Conservation (phyloP, 35 echinoderm and acorn worm species). For the Eucidaris tribuloides region DNA sequence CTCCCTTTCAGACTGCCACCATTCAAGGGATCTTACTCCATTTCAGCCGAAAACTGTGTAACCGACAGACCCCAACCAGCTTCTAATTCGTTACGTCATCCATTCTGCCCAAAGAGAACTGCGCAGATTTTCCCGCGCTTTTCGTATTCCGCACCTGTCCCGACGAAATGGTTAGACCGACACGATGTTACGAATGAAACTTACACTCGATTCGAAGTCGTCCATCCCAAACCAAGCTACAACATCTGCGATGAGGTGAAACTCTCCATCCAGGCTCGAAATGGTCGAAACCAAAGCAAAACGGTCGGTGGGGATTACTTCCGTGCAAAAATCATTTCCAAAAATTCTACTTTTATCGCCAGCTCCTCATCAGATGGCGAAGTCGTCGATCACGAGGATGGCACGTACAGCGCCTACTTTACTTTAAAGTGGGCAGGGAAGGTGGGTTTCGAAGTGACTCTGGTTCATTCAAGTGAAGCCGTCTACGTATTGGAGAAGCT, state of each 20-base stretch:
- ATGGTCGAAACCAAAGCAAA: not conserved
- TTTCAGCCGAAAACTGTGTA: too few relatives aligned
- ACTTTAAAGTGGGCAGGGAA: slow-evolving; percentile 29
- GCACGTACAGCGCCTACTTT: slow-evolving; percentile 46
- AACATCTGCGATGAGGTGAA: not conserved
- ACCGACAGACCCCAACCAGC: too few relatives aligned
- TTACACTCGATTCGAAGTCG: not conserved
- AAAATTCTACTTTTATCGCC: not conserved
- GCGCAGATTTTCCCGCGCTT: too few relatives aligned
- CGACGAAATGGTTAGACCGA: too few relatives aligned
- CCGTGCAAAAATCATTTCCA: slow-evolving; percentile 21
- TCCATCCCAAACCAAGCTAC: not conserved
- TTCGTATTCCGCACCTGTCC: too few relatives aligned
- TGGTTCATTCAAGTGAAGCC: slow-evolving; percentile 46
- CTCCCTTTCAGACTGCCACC: too few relatives aligned
- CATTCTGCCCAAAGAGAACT: too few relatives aligned
- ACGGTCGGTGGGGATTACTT: slow-evolving; percentile 35
- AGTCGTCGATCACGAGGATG: slow-evolving; percentile 45
- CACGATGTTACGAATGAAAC: too few relatives aligned
- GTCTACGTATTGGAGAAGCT: not conserved
- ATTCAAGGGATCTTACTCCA: too few relatives aligned
- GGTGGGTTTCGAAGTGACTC: not conserved
- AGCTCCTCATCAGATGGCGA: slow-evolving; percentile 31
- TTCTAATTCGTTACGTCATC: too few relatives aligned
- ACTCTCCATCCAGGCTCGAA: slow-evolving; percentile 30